Conservation (phyloP, 1,140 invertebrate species). For the Solenopsis invicta region DNA sequence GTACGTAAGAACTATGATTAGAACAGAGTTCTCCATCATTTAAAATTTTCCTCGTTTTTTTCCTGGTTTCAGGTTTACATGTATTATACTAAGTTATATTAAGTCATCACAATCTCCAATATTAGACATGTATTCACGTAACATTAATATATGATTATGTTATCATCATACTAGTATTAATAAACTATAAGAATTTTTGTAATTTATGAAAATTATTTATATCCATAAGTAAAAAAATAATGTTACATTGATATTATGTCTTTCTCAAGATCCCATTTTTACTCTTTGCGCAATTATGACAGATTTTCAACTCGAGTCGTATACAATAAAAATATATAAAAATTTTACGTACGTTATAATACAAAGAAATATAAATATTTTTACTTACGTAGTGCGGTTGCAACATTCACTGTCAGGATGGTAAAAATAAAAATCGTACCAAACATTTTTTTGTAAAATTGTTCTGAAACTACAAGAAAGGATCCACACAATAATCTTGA, state of each 20-base stretch:
- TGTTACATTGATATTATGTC: background rate
- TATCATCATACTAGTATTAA: background rate
- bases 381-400: too few species aligned
- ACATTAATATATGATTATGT: background rate
- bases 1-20: background rate
- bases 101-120: background rate
- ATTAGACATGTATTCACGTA: background rate
- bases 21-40: background rate
- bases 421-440: too few species aligned
- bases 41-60: background rate
- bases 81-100: background rate
- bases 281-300: background rate
- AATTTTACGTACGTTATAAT: too few species aligned
- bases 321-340: background rate
- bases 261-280: background rate
- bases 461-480: too few species aligned
- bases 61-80: background rate
- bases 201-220: too few species aligned
- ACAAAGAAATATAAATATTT: background rate
- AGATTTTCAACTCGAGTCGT: background rate
- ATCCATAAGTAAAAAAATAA: background rate
- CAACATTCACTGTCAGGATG: too few species aligned
- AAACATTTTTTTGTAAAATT: too few species aligned
- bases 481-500: too few species aligned
- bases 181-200: conserved; percentile 6